Evolutionary conservation across 2,113 vertebrate species (phyloP).

Genomic region (Crotophaga sulcirostris): DNA sequence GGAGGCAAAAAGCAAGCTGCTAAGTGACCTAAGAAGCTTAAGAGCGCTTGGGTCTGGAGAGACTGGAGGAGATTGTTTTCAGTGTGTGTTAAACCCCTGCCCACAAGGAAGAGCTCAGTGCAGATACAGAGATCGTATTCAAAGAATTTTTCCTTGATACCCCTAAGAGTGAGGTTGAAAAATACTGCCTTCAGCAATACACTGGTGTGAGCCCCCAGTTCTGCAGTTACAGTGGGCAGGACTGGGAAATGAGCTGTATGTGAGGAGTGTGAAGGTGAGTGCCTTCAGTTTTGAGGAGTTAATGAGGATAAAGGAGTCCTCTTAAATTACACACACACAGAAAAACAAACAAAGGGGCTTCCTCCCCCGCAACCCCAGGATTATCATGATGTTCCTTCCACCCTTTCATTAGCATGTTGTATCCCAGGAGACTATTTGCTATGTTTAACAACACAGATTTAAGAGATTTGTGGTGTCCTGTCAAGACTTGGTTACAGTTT

Average conservation of each 20-base stretch:
- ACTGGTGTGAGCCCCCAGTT: neutral
- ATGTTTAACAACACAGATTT: neutral
- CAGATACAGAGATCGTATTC: neutral
- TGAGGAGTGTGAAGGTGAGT: neutral
- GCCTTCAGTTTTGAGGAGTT: neutral
- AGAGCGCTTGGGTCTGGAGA: neutral
- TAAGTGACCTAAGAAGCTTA: conserved; percentile 47
- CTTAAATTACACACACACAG: neutral
- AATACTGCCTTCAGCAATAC: neutral
- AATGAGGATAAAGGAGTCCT: neutral
- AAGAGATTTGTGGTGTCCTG: neutral
- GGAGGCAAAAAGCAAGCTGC: conserved; percentile 24
- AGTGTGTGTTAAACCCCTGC: neutral
- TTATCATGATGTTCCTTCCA: neutral
- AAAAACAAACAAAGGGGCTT: neutral
- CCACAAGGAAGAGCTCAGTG: neutral
- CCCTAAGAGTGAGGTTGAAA: neutral
- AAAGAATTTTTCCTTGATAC: neutral
- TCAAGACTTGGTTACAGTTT: neutral
- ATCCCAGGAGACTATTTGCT: neutral
- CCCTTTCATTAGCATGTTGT: neutral
- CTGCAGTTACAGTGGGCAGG: neutral
- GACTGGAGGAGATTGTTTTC: neutral
- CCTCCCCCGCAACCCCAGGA: neutral
- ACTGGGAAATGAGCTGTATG: neutral